Conservation (phyloP, 2,797 vertebrate species). For the Galaxias olidus region DNA sequence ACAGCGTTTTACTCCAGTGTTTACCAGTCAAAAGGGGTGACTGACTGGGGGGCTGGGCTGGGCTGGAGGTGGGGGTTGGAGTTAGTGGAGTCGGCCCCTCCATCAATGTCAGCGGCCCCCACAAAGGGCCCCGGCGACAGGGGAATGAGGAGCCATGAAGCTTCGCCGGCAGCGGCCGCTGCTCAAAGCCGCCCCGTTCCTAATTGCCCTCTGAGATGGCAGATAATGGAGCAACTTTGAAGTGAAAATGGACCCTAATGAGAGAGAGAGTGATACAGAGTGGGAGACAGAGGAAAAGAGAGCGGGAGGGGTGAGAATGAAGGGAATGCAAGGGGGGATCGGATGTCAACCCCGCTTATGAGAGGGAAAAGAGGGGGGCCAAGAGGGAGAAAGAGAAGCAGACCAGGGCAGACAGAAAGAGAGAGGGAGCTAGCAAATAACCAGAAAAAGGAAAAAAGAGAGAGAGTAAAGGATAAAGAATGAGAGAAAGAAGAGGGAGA, state of each 20-base stretch:
- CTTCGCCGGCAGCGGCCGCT: conserved; percentile 79
- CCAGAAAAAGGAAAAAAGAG: conserved; percentile 1
- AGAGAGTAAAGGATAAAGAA: neutral
- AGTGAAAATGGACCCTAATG: conserved; percentile 88
- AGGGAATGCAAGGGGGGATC: conserved; percentile 40
- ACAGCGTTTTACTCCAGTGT: conserved; percentile 87
- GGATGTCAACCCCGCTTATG: conserved; percentile 71
- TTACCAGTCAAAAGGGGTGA: conserved; percentile 86
- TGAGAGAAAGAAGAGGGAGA: neutral
- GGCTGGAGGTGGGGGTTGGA: conserved; percentile 65
- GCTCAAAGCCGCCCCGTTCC: conserved; percentile 89
- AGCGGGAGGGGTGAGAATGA: conserved; percentile 10
- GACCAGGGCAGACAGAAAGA: too few species aligned
- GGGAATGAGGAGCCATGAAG: conserved; percentile 87
- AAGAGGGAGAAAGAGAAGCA: neutral
- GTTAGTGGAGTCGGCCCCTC: conserved; percentile 71
- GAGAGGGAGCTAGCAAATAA: neutral
- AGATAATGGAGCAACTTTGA: conserved; percentile 89
- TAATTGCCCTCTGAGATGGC: conserved; percentile 91
- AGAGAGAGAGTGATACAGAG: conserved; percentile 62
- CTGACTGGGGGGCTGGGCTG: conserved; percentile 23
- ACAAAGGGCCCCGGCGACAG: conserved; percentile 84
- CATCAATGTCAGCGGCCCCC: conserved; percentile 81
- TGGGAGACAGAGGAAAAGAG: conserved; percentile 19
- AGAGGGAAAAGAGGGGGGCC: conserved; percentile 31